Conservation (phyloP, 2,888 invertebrate genomes). For the Arctia plantaginis region DNA sequence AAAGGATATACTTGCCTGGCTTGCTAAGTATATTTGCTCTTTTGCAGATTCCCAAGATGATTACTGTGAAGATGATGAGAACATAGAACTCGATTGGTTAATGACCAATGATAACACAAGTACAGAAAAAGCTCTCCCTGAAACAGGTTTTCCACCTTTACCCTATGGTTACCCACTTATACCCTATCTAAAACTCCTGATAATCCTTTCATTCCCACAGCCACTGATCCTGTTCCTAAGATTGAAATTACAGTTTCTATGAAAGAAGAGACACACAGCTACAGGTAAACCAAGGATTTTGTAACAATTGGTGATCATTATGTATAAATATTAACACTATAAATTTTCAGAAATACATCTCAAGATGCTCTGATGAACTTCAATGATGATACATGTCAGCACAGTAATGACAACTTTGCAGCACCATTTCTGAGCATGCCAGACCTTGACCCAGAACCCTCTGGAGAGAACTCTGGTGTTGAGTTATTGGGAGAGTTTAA, state of each 20-base stretch:
- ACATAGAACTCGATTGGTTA: slow-evolving; percentile 73
- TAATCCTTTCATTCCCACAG: slow-evolving; percentile 53
- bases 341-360: slow-evolving; percentile 60
- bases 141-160: slow-evolving; percentile 64
- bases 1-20: neutral
- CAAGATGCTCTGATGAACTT: slow-evolving; percentile 68
- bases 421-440: slow-evolving; percentile 77
- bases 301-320: neutral
- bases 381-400: slow-evolving; percentile 66
- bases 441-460: slow-evolving; percentile 70
- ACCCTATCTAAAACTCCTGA: slow-evolving; percentile 44
- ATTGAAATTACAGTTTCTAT: slow-evolving; percentile 31
- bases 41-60: slow-evolving; percentile 70
- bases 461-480: slow-evolving; percentile 61
- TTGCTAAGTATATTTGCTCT: neutral
- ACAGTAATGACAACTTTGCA: slow-evolving; percentile 67
- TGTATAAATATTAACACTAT: neutral
- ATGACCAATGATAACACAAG: slow-evolving; percentile 55
- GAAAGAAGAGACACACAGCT: slow-evolving; percentile 33
- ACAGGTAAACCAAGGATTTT: slow-evolving; percentile 27
- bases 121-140: slow-evolving; percentile 46
- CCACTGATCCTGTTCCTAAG: slow-evolving; percentile 35
- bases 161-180: slow-evolving; percentile 30
- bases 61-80: slow-evolving; percentile 74
- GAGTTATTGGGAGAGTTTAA: slow-evolving; percentile 78